Base-by-base conservation (phyloP, 2,797 vertebrate genomes). In the Enteromius viviparus region DNA sequence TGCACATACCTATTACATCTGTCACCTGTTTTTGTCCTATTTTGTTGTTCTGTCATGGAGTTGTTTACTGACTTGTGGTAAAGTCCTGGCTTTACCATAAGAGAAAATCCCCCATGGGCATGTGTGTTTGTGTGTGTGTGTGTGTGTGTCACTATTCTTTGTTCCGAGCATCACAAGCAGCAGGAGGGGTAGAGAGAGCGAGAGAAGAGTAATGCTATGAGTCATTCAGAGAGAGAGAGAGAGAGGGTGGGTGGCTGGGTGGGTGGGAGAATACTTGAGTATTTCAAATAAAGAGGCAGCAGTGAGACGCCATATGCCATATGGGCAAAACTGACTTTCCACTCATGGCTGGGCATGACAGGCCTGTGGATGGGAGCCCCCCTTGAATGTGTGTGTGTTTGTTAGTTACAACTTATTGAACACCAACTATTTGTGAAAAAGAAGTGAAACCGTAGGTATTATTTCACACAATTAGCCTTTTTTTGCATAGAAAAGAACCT, bases 231-330 rank as follows among this genome's bases (percentile, higher is more conserved):
- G 97, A 97, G 97, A 97, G 96, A 96, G 97, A 97, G 96, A 97
- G 96, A 42, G 40, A 40, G 37, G 37, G 76, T 91, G 90, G 88
- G 89, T 60, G 55, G 62, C 1, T 34, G 62, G 62, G 6, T 34
- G 62, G 62, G 6, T 87, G 91, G 88, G 90, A 90, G 89, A 90
- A 97, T 97, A 97, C 96, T 98, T 97, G 96, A 98, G 97, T 97
- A 98, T 99, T 96, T 98, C 96, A 96, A 95, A 97, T 96, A 95
- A 97, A 96, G 96, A 96, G 62, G 84, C 85, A 84, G 84, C 79
- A 89, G 85, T 42, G 97, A 98, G 97, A 98, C 97, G 94, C 98
- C 98, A 99, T 99, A 99, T 98, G 97, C 96, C 96, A 98, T 96
- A 94, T 96, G 97, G 95, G 95, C 90, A 85, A 90, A 90, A 89